Evolutionary conservation across 2,797 vertebrate genomes (phyloP), one percentile per base, ranked within the genome.

Genomic region (Poeciliopsis infans): DNA sequence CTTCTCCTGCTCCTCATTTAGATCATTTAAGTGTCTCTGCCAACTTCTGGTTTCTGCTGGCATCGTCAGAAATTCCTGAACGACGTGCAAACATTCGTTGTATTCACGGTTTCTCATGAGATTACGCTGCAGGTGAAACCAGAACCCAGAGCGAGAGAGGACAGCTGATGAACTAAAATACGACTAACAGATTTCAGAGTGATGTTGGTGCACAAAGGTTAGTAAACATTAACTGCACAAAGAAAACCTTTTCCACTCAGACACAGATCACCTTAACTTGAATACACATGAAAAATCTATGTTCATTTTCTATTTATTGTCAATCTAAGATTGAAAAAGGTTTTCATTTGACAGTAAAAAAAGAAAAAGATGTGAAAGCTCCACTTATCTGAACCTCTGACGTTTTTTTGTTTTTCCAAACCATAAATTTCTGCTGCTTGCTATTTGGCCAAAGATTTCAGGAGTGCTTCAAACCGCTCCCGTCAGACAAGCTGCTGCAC

Each of bases 301-400:
- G 0, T 4, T n/a, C 0, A n/a, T 55, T 55, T 55, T 55, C 53
- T n/a, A 11, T 25, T 39, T 1, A 16, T 33, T 0, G 4, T 68
- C 20, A 4, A 39, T 23, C 13, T 23, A 1, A 23, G 59, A 75
- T 55, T 75, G 75, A 86, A 84, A 69, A 85, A 85, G 79, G 83
- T 84, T 86, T 86, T 82, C 55, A 74, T 53, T 79, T 0, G 79
- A 47, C 41, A 55, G 68, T 39, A 49, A 33, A 20, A 81, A 18
- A 28, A 28, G 31, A 39, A 15, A 55, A 33, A 20, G 33, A 55
- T 45, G 73, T 45, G 8, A 69, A 77, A 76, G 45, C 71, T 45
- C 82, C 84, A 88, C 85, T 80, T 0, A 77, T 87, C 85, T 87
- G 89, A 88, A 88, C 88, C 72, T 73, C 25, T 61, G 28, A 7